Conservation (phyloP, 2,113 vertebrate species). For the Rallus limicola region DNA sequence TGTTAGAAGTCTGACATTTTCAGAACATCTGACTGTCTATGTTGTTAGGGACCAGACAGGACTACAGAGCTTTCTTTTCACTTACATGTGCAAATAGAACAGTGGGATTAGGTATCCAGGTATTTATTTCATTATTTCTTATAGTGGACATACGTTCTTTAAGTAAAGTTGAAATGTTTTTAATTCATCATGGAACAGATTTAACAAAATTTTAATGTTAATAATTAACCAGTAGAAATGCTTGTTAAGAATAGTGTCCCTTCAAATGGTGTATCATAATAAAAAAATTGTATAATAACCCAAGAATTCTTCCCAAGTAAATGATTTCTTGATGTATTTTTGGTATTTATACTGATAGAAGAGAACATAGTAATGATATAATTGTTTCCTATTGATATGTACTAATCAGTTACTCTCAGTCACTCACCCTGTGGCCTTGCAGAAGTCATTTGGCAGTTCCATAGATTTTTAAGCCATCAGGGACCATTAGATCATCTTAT, state of each 20-base stretch:
- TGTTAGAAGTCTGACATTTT: background rate
- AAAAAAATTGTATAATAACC: background rate
- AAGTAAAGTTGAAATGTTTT: background rate
- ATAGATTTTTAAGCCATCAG: conserved; percentile 30
- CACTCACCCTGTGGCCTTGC: background rate
- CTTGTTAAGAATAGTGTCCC: background rate
- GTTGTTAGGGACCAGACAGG: background rate
- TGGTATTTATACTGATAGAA: background rate
- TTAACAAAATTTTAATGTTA: background rate
- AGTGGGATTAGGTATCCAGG: background rate
- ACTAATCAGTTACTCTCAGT: background rate
- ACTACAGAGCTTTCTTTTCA: background rate
- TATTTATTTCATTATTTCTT: background rate
- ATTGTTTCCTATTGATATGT: background rate
- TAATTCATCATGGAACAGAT: background rate
- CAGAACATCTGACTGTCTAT: background rate
- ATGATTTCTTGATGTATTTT: background rate
- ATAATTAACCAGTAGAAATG: background rate
- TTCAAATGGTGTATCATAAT: background rate
- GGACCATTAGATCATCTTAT: conserved; percentile 16
- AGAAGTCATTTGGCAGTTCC: conserved; percentile 11
- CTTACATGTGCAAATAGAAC: background rate
- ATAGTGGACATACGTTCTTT: background rate
- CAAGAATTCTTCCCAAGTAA: background rate
- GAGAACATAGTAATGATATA: background rate